phyloP scores from a whole-genome alignment of 2,888 invertebrate species.

The Tetranychus truncatus region DNA sequence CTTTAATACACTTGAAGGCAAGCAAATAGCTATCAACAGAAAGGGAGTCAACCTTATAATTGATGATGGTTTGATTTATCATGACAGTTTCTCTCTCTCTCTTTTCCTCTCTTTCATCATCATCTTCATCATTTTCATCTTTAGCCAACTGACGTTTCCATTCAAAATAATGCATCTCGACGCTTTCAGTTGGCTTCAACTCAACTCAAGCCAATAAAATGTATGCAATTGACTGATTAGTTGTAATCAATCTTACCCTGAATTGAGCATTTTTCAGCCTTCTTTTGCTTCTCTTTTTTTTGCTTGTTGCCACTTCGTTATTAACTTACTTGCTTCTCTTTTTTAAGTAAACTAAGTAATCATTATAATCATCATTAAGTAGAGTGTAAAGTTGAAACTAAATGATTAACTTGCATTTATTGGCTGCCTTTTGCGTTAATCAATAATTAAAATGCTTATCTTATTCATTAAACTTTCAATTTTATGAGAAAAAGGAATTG shows the following conservation, averaged over 20 bases:
- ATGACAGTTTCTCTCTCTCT: neutral
- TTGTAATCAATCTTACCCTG: neutral
- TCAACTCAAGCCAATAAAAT: neutral
- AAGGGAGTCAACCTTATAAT: conserved; percentile 1
- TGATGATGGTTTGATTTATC: neutral
- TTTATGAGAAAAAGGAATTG: too few relatives aligned
- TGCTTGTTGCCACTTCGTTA: neutral
- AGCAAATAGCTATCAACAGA: neutral
- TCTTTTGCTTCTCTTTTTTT: neutral
- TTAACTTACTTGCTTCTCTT: too few relatives aligned
- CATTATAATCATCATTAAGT: too few relatives aligned
- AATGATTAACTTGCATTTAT: too few relatives aligned
- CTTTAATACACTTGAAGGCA: neutral
- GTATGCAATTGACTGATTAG: neutral
- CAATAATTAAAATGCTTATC: too few relatives aligned
- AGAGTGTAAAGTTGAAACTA: too few relatives aligned
- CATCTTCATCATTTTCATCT: neutral
- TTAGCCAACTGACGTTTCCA: neutral
- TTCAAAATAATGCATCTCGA: neutral
- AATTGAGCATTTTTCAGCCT: neutral
- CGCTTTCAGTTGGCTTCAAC: neutral
- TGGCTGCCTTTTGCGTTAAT: too few relatives aligned
- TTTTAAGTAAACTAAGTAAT: too few relatives aligned
- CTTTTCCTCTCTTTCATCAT: neutral
- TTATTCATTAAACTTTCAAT: too few relatives aligned